Base-by-base conservation (phyloP, 1,140 invertebrate genomes). In the Diplogasteroides magnus region DNA sequence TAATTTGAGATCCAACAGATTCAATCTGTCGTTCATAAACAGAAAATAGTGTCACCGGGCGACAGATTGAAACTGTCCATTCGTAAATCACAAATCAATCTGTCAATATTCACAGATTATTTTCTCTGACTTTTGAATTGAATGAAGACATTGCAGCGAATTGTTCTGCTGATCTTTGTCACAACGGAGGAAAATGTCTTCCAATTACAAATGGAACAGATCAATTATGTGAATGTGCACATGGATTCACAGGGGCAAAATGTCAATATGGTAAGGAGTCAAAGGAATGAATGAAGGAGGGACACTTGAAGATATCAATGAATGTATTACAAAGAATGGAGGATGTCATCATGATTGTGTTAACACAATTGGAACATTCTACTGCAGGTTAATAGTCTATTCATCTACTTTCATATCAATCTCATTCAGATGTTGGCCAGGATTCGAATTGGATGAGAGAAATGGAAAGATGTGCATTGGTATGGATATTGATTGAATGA, bases 381-480 rank as follows among this genome's bases (percentile, higher is more conserved):
- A 86, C 64, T 89, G 88, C 73, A 48, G 37, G 37, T 48, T 11
- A 48, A 6, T 48, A 48, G 37, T 11, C 37, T 6, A 48, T 48
- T 11, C 37, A 19, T 11, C 37, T 48, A 6, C 37, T n/a, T n/a
- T n/a, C n/a, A n/a, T n/a, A n/a, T n/a, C n/a, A n/a, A n/a, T n/a
- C n/a, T n/a, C n/a, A n/a, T n/a, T n/a, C n/a, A 84, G 85, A 32
- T 89, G 88, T 77, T 85, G 86, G 2, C 83, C 86, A 26, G 87
- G 87, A 15, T 87, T 81, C 68, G 70, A 78, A 27, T 65, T 84
- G 13, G 69, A 61, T 29, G 65, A 56, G 19, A 19, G 37, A 6
- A 76, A 82, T 71, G 74, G 73, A 62, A 58, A 77, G 27, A 61
- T 55, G 26, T 83, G 81, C 61, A 74, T 75, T 59, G 80, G 80